Percentiles rank a stretch among this genome's conserved stretches.
Evolutionary conservation across 1,140 invertebrate species (phyloP).

Genomic region (Amphibalanus amphitrite): DNA sequence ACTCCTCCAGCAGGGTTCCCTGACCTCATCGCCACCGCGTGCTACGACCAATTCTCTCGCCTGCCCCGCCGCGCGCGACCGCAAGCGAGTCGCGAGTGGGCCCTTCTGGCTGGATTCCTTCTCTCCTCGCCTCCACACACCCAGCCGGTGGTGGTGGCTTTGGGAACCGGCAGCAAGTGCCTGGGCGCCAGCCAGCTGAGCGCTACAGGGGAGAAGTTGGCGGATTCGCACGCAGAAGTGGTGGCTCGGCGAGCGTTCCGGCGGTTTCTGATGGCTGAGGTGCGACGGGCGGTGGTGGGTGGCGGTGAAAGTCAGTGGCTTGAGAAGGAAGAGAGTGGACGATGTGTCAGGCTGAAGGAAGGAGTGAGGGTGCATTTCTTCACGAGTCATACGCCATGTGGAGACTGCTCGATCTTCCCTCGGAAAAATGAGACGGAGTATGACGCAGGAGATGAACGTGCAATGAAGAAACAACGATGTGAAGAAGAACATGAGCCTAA

Average conservation of each 20-base stretch:
- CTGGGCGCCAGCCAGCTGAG: slow-evolving; percentile 52
- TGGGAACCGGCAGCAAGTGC: slow-evolving; percentile 83
- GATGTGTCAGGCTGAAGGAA: slow-evolving; percentile 33
- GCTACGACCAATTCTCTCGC: neutral
- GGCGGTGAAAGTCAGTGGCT: slow-evolving; percentile 28
- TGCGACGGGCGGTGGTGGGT: slow-evolving; percentile 28
- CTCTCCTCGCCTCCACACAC: slow-evolving; percentile 6
- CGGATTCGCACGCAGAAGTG: slow-evolving; percentile 84
- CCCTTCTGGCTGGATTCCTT: slow-evolving; percentile 43
- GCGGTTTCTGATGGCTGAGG: slow-evolving; percentile 50
- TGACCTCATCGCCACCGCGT: neutral
- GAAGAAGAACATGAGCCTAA: neutral
- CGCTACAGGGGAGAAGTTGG: slow-evolving; percentile 46
- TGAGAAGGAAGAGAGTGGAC: slow-evolving; percentile 17
- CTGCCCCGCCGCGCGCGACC: slow-evolving; percentile 33
- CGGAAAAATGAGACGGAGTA: slow-evolving; percentile 25
- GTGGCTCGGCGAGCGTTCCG: slow-evolving; percentile 63
- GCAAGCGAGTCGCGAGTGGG: slow-evolving; percentile 49
- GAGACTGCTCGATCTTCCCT: slow-evolving; percentile 78
- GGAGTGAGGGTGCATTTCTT: slow-evolving; percentile 63
- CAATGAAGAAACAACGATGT: slow-evolving; percentile 4
- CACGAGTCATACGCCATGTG: slow-evolving; percentile 73
- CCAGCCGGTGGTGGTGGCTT: slow-evolving; percentile 44
- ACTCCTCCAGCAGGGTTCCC: neutral
- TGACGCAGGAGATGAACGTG: slow-evolving; percentile 10